phyloP scores from a whole-genome alignment of 2,888 invertebrate species.

The Exocentrus adspersus region DNA sequence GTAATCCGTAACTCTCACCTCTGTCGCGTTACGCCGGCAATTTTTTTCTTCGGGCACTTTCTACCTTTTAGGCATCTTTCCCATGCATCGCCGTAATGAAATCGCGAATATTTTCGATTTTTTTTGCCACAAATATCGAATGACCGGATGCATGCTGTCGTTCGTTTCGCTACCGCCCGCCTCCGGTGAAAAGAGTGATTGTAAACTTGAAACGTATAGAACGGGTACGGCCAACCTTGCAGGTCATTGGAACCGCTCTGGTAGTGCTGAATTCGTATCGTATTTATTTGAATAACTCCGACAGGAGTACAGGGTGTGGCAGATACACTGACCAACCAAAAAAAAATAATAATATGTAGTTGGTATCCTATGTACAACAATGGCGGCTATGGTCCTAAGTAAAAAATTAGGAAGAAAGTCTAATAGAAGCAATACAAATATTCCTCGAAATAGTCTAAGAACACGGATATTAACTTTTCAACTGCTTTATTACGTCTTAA shows the following conservation, averaged over 20 bases:
- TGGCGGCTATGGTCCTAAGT: too few species aligned
- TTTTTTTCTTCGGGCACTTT: not conserved
- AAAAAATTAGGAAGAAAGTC: too few species aligned
- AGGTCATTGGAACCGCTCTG: not conserved
- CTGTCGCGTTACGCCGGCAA: not conserved
- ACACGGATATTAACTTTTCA: too few species aligned
- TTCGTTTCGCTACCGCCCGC: conserved; percentile 24
- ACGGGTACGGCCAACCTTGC: not conserved
- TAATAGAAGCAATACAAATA: too few species aligned
- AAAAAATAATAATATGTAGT: too few species aligned
- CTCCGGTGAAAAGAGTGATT: not conserved
- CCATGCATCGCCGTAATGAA: not conserved
- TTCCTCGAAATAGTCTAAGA: too few species aligned
- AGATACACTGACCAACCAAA: too few species aligned
- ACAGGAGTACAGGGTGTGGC: too few species aligned
- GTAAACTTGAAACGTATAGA: not conserved
- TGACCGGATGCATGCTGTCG: conserved; percentile 43
- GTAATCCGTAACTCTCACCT: not conserved
- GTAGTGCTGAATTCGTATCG: not conserved
- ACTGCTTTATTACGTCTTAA: too few species aligned
- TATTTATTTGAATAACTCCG: too few species aligned
- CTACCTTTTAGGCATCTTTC: not conserved
- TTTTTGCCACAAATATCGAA: conserved; percentile 19
- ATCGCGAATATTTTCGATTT: not conserved
- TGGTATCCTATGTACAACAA: too few species aligned